Percentiles rank a stretch among this genome's conserved stretches.
These are phyloP conservation scores for Malurus elegans DNA, from an alignment of 2,113 vertebrate species.

Conservation along the genomic window DNA sequence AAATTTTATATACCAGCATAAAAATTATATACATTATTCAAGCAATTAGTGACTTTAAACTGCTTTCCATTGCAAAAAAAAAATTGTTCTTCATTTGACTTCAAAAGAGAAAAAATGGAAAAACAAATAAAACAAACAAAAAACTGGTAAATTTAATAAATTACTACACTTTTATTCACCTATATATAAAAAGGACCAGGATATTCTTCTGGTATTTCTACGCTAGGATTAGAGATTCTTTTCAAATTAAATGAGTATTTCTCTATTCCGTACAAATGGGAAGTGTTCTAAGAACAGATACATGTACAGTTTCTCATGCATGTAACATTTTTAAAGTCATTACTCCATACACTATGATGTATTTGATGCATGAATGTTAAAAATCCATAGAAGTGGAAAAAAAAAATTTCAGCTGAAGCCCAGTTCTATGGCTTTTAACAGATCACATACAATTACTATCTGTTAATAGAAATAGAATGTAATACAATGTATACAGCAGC, in stretches of 20 bases:
- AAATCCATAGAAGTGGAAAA: neutral
- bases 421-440: neutral
- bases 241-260: neutral
- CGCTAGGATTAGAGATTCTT: neutral
- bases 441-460: neutral
- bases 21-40: neutral
- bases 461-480: neutral
- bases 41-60: neutral
- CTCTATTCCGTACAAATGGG: neutral
- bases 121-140: neutral
- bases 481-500: neutral
- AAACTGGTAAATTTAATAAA: neutral
- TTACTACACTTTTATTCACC: neutral
- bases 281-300: neutral
- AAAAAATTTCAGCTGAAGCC: neutral
- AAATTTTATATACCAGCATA: neutral
- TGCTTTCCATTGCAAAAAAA: neutral
- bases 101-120: neutral
- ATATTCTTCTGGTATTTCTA: neutral
- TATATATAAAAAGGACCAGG: neutral
- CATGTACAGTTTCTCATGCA: neutral
- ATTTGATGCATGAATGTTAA: neutral
- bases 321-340: neutral
- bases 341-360: neutral
- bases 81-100: neutral